A percentile compares a stretch with the other conserved stretches of the same genome.
Evolutionary conservation across 2,113 vertebrate species (phyloP).

Genomic region (Pampusana beccarii): DNA sequence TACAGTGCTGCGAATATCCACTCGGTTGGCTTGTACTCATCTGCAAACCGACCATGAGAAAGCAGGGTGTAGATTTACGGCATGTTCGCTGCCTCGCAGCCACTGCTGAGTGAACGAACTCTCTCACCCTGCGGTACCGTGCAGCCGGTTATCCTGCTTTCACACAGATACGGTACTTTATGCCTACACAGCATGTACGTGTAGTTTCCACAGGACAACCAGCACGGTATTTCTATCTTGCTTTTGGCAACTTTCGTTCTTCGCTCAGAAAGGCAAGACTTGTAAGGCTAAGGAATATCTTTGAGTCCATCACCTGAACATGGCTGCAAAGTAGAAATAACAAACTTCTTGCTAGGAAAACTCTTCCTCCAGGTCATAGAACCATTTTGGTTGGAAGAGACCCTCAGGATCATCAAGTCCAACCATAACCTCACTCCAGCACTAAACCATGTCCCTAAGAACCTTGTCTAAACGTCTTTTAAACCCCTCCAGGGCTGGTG

Average conservation of each 20-base stretch:
- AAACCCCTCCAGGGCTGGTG: too few species aligned
- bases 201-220: background rate
- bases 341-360: background rate
- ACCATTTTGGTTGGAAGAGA: too few species aligned
- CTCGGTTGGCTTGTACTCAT: background rate
- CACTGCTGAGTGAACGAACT: background rate
- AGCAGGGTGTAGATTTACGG: background rate
- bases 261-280: background rate
- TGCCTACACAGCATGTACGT: background rate
- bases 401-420: too few species aligned
- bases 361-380: background rate
- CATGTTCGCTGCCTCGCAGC: background rate
- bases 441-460: too few species aligned
- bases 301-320: background rate
- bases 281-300: background rate
- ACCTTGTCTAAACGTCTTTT: too few species aligned
- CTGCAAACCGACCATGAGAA: background rate
- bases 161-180: background rate
- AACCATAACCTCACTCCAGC: too few species aligned
- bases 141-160: background rate
- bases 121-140: background rate
- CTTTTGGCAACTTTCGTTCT: background rate
- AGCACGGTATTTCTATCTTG: background rate
- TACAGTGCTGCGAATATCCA: background rate
- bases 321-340: background rate